Evolutionary conservation across 2,797 vertebrate genomes (phyloP).

Genomic region (Sparidentex hasta): DNA sequence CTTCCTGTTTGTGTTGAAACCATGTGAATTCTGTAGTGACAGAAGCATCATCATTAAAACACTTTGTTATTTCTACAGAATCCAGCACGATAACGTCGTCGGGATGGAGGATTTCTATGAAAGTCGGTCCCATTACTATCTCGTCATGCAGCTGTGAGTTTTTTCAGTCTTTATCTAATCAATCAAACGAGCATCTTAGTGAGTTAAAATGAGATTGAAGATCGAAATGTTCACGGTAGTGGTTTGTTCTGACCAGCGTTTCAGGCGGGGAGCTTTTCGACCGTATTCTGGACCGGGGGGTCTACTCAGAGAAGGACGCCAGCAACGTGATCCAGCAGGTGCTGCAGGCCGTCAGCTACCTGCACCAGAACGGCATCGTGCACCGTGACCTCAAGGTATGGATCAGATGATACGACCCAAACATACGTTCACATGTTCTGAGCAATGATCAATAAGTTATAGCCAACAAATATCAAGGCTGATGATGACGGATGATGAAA

Average conservation of each 20-base stretch:
- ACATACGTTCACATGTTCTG: background rate
- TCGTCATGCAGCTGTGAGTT: conserved; percentile 98
- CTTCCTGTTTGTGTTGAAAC: too few relatives aligned
- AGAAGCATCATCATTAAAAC: background rate
- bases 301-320: conserved; percentile 97
- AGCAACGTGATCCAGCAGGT: conserved; percentile 96
- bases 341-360: conserved; percentile 92
- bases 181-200: background rate
- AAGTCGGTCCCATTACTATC: conserved; percentile 94
- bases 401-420: background rate
- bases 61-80: conserved; percentile 80
- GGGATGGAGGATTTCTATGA: conserved; percentile 97
- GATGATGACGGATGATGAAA: too few relatives aligned
- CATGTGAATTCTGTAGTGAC: background rate
- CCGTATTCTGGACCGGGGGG: conserved; percentile 95
- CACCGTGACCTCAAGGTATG: conserved; percentile 96
- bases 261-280: conserved; percentile 98
- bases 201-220: background rate
- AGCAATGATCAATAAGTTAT: too few relatives aligned
- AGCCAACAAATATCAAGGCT: too few relatives aligned
- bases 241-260: conserved; percentile 81
- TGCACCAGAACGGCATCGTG: conserved; percentile 93
- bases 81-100: conserved; percentile 96
- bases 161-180: rapidly evolving
- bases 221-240: background rate